These are phyloP conservation scores for Drosophila rubida DNA, from an alignment of 2,888 invertebrate genomes.

Conservation along the genomic window DNA sequence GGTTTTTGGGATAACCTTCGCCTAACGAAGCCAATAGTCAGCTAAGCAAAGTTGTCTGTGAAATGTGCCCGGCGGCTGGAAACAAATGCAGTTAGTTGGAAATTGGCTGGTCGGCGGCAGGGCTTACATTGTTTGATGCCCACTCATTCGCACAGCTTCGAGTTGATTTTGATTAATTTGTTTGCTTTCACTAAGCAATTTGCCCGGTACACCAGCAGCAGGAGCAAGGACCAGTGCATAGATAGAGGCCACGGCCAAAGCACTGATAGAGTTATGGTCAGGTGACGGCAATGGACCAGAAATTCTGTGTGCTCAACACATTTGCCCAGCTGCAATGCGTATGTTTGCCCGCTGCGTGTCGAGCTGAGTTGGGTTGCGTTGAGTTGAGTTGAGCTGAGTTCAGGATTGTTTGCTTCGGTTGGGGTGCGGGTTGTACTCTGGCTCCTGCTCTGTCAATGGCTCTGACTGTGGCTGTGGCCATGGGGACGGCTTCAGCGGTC, in stretches of 20 bases:
- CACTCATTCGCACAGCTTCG: constrained; percentile 52
- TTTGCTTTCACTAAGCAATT: constrained; percentile 74
- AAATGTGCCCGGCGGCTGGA: constrained; percentile 12
- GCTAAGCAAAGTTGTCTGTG: constrained; percentile 13
- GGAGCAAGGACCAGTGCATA: not conserved
- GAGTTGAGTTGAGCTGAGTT: constrained; percentile 14
- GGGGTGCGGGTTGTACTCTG: not conserved
- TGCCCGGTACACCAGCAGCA: constrained; percentile 39
- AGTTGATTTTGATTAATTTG: constrained; percentile 76
- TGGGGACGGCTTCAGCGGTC: constrained; percentile 41
- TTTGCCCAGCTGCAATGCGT: constrained; percentile 73
- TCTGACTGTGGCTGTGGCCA: constrained; percentile 1
- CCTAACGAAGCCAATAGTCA: constrained; percentile 59
- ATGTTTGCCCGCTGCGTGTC: constrained; percentile 68
- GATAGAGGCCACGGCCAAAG: constrained; percentile 34
- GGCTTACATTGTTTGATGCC: constrained; percentile 46
- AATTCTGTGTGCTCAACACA: constrained; percentile 67
- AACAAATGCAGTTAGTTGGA: constrained; percentile 19
- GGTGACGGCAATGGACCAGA: constrained; percentile 66
- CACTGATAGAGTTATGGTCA: constrained; percentile 61
- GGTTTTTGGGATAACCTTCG: constrained; percentile 27
- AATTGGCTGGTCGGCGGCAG: not conserved
- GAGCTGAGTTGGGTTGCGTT: constrained; percentile 22
- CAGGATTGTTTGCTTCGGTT: constrained; percentile 1
- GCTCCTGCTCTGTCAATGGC: constrained; percentile 33